Conservation (phyloP, 2,888 invertebrate species). For the Agonum fuliginosum region DNA sequence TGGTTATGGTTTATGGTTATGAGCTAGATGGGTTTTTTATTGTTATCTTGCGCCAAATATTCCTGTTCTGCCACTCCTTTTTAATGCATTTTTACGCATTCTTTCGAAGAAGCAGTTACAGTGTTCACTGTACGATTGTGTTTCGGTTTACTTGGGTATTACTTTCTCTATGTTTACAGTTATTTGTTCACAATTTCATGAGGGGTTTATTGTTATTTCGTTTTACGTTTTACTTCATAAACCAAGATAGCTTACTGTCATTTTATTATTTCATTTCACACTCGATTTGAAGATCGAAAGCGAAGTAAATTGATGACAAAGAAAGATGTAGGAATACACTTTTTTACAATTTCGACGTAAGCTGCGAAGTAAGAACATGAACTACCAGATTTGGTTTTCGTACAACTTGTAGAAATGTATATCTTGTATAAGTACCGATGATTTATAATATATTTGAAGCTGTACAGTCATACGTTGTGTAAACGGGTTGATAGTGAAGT, state of each 20-base stretch:
- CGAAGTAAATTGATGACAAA: neutral
- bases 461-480: too few species aligned
- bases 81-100: conserved; percentile 4
- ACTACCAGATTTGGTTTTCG: too few species aligned
- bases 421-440: too few species aligned
- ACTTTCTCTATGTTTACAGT: conserved; percentile 16
- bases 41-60: conserved; percentile 49
- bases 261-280: neutral
- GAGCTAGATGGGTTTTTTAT: conserved; percentile 24
- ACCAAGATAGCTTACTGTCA: too few species aligned
- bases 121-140: neutral
- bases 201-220: neutral
- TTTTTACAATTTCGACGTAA: too few species aligned
- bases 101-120: conserved; percentile 14
- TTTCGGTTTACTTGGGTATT: neutral
- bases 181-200: neutral
- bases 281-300: neutral
- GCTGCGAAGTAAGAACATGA: too few species aligned
- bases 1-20: conserved; percentile 50
- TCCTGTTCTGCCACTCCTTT: conserved; percentile 38
- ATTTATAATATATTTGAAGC: too few species aligned
- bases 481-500: too few species aligned
- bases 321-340: neutral
- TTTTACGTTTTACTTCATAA: neutral
- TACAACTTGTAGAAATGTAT: too few species aligned